Conservation (phyloP, 2,113 vertebrate genomes). For the Hippoglossus stenolepis region DNA sequence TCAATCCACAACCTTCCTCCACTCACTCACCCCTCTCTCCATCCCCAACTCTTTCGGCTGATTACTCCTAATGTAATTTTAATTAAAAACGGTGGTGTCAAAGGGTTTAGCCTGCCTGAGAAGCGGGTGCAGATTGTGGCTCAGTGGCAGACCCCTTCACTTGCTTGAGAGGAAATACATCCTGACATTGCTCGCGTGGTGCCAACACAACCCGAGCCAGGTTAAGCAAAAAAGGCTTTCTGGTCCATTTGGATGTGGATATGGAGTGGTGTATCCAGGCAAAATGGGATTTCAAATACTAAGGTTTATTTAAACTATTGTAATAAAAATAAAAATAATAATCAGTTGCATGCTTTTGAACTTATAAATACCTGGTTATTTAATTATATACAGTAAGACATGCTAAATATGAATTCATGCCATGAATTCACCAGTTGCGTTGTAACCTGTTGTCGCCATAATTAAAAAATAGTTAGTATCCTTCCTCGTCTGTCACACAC, state of each 20-base stretch:
- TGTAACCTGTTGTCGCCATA: background rate
- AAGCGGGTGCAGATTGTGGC: slow-evolving; percentile 99
- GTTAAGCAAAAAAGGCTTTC: slow-evolving; percentile 60
- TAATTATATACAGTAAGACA: no score
- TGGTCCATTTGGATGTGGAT: slow-evolving; percentile 2
- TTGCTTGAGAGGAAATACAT: slow-evolving; percentile 98
- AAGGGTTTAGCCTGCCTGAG: slow-evolving; percentile 99
- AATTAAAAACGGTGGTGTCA: slow-evolving; percentile 99
- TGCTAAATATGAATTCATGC: background rate
- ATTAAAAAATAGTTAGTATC: background rate
- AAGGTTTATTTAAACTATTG: background rate
- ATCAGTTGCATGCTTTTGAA: no score
- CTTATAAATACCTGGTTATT: no score
- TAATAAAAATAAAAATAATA: background rate
- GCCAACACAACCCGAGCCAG: slow-evolving; percentile 68
- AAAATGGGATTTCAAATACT: background rate
- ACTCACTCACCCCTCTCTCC: slow-evolving; percentile 36
- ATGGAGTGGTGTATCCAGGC: background rate
- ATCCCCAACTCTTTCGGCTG: slow-evolving; percentile 92
- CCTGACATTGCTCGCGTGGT: slow-evolving; percentile 86
- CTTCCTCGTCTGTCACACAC: background rate
- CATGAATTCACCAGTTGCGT: no score
- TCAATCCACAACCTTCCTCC: slow-evolving; percentile 14
- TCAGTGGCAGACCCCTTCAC: slow-evolving; percentile 95
- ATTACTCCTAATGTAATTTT: slow-evolving; percentile 99